These are phyloP conservation scores for Drosophila parthenogenetica DNA, from an alignment of 2,888 invertebrate species.

Conservation along the genomic window DNA sequence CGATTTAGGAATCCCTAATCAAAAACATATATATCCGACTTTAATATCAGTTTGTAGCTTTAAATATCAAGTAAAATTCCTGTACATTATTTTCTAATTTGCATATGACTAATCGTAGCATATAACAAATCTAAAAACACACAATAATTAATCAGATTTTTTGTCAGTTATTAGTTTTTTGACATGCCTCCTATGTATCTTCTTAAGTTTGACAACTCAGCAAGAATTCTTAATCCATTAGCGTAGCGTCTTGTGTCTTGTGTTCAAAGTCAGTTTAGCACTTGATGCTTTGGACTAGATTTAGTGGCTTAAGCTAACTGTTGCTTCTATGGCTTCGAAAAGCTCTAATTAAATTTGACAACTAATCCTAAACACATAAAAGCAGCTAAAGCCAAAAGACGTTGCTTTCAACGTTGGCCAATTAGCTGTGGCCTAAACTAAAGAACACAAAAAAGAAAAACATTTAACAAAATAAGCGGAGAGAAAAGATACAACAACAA, in stretches of 20 bases:
- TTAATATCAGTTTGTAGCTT: background rate
- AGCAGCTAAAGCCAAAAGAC: conserved; percentile 29
- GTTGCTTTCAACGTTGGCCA: conserved; percentile 33
- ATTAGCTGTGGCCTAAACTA: conserved; percentile 45
- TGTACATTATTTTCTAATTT: background rate
- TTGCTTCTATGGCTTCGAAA: conserved; percentile 32
- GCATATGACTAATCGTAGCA: background rate
- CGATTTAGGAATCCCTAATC: too few relatives aligned
- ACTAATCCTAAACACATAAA: conserved; percentile 31
- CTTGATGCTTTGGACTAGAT: conserved; percentile 19
- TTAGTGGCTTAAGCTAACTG: conserved; percentile 31
- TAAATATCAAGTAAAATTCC: background rate
- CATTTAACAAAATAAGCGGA: conserved; percentile 36
- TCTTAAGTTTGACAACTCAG: background rate
- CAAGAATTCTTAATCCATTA: background rate
- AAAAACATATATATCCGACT: background rate
- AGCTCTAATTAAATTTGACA: conserved; percentile 47
- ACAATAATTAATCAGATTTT: background rate
- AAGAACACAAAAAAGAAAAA: conserved; percentile 14
- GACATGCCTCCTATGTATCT: background rate
- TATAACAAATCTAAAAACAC: background rate
- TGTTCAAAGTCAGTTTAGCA: background rate
- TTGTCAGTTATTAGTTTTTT: background rate
- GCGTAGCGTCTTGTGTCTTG: background rate
- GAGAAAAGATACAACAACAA: conserved; percentile 21